Conservation (phyloP, 53 echinoderm and acorn worm genomes). For the Stichopus horrens region DNA sequence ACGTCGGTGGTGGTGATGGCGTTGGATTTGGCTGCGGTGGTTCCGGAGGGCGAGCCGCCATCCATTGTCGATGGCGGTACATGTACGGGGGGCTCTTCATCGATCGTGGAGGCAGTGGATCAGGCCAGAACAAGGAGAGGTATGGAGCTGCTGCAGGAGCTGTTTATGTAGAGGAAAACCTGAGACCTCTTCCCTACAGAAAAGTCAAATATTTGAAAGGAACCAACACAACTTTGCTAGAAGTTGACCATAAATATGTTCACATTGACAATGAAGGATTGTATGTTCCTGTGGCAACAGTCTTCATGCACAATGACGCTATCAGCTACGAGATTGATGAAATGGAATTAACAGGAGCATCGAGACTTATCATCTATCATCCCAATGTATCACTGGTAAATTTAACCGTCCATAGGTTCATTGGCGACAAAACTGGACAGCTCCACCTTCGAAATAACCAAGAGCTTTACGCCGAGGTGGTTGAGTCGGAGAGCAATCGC, state of each 20-base stretch:
- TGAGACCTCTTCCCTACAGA: slow-evolving; percentile 79
- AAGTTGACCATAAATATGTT: slow-evolving; percentile 84
- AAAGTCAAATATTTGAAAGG: slow-evolving; percentile 78
- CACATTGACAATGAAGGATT: slow-evolving; percentile 83
- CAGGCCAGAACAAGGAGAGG: slow-evolving; percentile 24
- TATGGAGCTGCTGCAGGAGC: slow-evolving; percentile 92
- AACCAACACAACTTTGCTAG: slow-evolving; percentile 73
- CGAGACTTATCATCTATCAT: slow-evolving; percentile 77
- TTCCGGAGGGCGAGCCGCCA: slow-evolving; percentile 80
- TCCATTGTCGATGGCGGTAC: slow-evolving; percentile 87
- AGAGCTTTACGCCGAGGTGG: slow-evolving; percentile 76
- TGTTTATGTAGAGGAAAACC: slow-evolving; percentile 80
- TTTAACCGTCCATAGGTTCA: slow-evolving; percentile 78
- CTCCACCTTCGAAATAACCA: slow-evolving; percentile 79
- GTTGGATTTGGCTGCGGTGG: slow-evolving; percentile 75
- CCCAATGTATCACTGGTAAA: slow-evolving; percentile 65
- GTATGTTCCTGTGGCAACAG: slow-evolving; percentile 71
- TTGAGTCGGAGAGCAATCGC: slow-evolving; percentile 75
- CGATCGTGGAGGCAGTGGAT: slow-evolving; percentile 80
- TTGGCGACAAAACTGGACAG: slow-evolving; percentile 89
- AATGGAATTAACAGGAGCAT: slow-evolving; percentile 77
- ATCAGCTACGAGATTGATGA: slow-evolving; percentile 82
- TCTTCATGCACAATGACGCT: slow-evolving; percentile 73
- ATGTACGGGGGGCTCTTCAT: slow-evolving; percentile 81
- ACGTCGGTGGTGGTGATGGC: slow-evolving; percentile 83